Percentiles rank a stretch among this genome's conserved stretches.
phyloP scores from a whole-genome alignment of 2,113 vertebrate species.

The Microcebus griseorufus region DNA sequence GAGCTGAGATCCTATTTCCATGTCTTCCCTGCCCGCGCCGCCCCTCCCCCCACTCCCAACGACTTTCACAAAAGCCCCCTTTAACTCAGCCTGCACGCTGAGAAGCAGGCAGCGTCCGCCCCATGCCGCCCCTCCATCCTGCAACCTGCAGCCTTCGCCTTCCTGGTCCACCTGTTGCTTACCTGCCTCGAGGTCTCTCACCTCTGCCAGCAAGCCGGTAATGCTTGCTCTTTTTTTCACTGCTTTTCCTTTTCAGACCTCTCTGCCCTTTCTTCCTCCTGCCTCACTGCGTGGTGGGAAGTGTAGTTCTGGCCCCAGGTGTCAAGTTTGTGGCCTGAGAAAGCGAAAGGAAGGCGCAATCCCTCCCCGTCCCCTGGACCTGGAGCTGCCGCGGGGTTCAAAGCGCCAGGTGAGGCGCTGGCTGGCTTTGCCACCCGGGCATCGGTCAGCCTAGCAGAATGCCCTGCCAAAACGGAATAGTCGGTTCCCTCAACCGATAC shows the following conservation, averaged over 20 bases:
- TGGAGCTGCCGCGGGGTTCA: background rate
- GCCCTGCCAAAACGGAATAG: accelerated
- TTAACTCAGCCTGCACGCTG: accelerated
- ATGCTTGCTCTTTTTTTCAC: conserved; percentile 29
- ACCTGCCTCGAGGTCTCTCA: conserved; percentile 69
- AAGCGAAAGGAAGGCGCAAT: conserved; percentile 68
- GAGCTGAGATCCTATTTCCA: background rate
- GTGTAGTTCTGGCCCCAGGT: conserved; percentile 79
- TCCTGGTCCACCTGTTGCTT: conserved; percentile 60
- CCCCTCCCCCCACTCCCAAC: accelerated
- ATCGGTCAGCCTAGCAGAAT: background rate
- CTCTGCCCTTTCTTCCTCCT: conserved; percentile 84
- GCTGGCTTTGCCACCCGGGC: background rate
- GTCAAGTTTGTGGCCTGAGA: conserved; percentile 39
- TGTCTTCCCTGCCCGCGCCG: background rate
- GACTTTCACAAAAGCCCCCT: background rate
- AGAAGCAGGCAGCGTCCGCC: accelerated
- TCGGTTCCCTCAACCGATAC: accelerated
- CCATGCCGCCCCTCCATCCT: background rate
- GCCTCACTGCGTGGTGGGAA: conserved; percentile 88
- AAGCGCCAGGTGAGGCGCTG: background rate
- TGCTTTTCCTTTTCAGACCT: conserved; percentile 79
- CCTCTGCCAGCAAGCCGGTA: conserved; percentile 83
- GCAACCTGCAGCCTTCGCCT: background rate
- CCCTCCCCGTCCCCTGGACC: background rate